Percentiles rank a stretch among this genome's conserved stretches.
Conservation (phyloP, 2,888 invertebrate genomes). For the Ptychoptera albimana region DNA sequence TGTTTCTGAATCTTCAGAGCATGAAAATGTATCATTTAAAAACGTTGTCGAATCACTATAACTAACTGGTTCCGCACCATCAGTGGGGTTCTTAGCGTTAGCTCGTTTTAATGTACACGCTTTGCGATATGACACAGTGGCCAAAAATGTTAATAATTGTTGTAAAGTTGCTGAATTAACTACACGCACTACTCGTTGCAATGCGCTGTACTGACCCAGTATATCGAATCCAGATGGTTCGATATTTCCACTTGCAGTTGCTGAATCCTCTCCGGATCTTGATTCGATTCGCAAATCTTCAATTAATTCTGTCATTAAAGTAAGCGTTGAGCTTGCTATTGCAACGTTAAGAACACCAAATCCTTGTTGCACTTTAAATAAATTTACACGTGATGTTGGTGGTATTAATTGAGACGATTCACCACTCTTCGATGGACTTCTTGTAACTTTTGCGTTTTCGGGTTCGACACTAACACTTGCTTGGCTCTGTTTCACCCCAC, state of each 20-base stretch:
- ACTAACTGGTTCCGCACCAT: constrained; percentile 70
- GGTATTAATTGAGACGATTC: constrained; percentile 36
- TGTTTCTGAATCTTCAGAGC: constrained; percentile 78
- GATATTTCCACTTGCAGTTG: constrained; percentile 5
- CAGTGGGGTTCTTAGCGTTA: constrained; percentile 57
- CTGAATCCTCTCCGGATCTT: constrained; percentile 18
- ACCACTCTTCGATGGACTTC: constrained; percentile 27
- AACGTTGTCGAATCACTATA: constrained; percentile 91
- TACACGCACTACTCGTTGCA: constrained; percentile 34
- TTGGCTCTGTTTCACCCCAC: constrained; percentile 30
- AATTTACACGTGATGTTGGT: constrained; percentile 42
- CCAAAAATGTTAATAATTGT: constrained; percentile 67
- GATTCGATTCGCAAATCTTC: constrained; percentile 29
- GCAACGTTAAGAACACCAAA: constrained; percentile 83
- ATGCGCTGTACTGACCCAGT: constrained; percentile 28
- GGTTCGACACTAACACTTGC: constrained; percentile 15
- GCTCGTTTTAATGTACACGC: constrained; percentile 68
- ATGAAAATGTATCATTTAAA: constrained; percentile 85
- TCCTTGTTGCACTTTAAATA: constrained; percentile 64
- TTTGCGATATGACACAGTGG: constrained; percentile 81
- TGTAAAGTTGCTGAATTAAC: constrained; percentile 34
- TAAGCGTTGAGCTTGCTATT: constrained; percentile 69
- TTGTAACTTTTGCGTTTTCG: constrained; percentile 22
- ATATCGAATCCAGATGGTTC: constrained; percentile 31
- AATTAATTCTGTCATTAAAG: constrained; percentile 35